These are phyloP conservation scores for Peromyscus aztecus DNA, from an alignment of 2,797 vertebrate genomes.

Conservation along the genomic window DNA sequence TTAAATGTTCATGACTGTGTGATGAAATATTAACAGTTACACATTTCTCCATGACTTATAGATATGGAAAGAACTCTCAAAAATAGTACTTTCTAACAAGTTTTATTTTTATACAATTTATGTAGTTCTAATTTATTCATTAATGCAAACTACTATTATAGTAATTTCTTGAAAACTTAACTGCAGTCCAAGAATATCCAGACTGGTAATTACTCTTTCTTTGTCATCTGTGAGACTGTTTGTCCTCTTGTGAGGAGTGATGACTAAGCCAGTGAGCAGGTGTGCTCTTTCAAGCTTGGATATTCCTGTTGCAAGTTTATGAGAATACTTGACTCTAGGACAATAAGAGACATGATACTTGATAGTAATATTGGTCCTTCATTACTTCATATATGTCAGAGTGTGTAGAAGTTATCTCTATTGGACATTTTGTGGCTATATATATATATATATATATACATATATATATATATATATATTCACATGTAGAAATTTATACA, in stretches of 20 bases:
- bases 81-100: background rate
- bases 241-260: background rate
- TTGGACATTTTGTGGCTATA: background rate
- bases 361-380: background rate
- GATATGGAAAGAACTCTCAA: background rate
- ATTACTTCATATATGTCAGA: background rate
- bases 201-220: slow-evolving; percentile 9
- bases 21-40: background rate
- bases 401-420: background rate
- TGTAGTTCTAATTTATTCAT: slow-evolving; percentile 4
- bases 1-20: background rate
- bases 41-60: background rate
- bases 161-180: background rate
- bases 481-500: background rate
- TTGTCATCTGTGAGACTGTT: background rate
- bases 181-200: background rate
- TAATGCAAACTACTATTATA: background rate
- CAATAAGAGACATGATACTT: rapidly evolving
- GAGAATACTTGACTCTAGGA: background rate
- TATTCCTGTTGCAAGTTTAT: background rate
- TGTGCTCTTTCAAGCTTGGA: background rate
- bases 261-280: background rate
- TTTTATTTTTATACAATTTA: background rate
- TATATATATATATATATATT: no score
- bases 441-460: no score